These are phyloP conservation scores for Cossypha caffra DNA, from an alignment of 2,797 vertebrate genomes.

Conservation along the genomic window DNA sequence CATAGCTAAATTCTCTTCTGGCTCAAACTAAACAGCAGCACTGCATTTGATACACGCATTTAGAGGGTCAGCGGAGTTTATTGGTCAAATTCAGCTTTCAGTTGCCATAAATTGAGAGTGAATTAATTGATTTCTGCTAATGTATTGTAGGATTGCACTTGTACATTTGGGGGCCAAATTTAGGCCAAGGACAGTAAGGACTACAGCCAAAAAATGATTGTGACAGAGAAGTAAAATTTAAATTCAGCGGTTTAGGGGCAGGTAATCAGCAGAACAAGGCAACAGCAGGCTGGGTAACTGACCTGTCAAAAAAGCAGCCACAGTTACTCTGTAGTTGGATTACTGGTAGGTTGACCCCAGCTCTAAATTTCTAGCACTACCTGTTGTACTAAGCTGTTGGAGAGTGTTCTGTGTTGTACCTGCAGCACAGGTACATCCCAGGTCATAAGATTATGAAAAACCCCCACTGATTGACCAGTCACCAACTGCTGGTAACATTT, in stretches of 20 bases:
- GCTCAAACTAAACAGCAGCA: not conserved
- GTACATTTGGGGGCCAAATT: not conserved
- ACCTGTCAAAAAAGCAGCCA: not conserved
- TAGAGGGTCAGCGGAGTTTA: not conserved
- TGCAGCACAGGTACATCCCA: not conserved
- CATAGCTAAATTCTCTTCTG: not conserved
- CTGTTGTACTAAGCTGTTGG: not conserved
- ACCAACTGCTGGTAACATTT: not conserved
- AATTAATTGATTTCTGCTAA: conserved; percentile 52
- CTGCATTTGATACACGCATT: not conserved
- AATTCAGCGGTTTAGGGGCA: not conserved
- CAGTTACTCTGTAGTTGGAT: accelerated
- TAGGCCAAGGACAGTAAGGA: conserved; percentile 32
- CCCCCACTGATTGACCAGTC: not conserved
- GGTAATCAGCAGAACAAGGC: not conserved
- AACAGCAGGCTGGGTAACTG: not conserved
- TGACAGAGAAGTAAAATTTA: not conserved
- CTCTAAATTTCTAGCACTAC: not conserved
- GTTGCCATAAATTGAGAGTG: not conserved
- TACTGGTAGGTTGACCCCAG: not conserved
- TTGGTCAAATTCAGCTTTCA: conserved; percentile 31
- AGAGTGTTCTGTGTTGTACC: not conserved
- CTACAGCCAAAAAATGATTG: not conserved
- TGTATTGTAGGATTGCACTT: not conserved
- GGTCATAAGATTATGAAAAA: not conserved